Evolutionary conservation across 2,888 invertebrate genomes (phyloP).

Genomic region (Synergus umbraculus): DNA sequence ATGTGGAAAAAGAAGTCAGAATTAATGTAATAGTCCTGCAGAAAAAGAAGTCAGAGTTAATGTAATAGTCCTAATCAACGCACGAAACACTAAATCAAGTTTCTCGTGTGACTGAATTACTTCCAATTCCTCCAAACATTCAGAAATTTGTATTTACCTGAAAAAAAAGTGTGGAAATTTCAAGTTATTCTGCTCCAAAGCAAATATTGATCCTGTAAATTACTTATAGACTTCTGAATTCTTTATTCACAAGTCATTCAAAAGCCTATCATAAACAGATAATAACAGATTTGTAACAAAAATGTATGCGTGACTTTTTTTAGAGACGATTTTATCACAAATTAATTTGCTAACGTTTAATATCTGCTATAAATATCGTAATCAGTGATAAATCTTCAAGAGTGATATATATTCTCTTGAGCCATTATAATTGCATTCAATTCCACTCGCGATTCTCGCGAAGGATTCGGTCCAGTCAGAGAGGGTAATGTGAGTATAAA

Average conservation of each 20-base stretch:
- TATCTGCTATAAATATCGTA: not conserved
- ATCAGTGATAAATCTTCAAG: not conserved
- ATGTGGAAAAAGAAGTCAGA: not conserved
- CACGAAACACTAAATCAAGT: not conserved
- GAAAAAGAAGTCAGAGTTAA: not conserved
- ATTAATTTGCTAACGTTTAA: not conserved
- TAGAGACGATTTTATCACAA: not conserved
- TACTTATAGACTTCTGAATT: too few relatives aligned
- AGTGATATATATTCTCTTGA: not conserved
- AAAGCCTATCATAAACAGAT: too few relatives aligned
- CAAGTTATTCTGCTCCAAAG: too few relatives aligned
- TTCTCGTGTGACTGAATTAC: not conserved
- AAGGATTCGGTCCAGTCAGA: not conserved
- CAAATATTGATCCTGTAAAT: too few relatives aligned
- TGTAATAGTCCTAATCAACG: not conserved
- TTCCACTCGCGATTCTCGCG: not conserved
- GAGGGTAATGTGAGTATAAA: constrained; percentile 2
- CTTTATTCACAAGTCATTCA: too few relatives aligned
- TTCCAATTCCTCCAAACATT: too few relatives aligned
- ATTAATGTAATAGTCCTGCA: not conserved
- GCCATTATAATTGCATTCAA: not conserved
- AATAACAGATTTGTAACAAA: too few relatives aligned
- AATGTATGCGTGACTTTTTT: too few relatives aligned
- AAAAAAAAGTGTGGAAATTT: too few relatives aligned
- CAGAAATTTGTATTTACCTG: too few relatives aligned